Conservation (phyloP, 2,797 vertebrate genomes). For the Sparidentex hasta region DNA sequence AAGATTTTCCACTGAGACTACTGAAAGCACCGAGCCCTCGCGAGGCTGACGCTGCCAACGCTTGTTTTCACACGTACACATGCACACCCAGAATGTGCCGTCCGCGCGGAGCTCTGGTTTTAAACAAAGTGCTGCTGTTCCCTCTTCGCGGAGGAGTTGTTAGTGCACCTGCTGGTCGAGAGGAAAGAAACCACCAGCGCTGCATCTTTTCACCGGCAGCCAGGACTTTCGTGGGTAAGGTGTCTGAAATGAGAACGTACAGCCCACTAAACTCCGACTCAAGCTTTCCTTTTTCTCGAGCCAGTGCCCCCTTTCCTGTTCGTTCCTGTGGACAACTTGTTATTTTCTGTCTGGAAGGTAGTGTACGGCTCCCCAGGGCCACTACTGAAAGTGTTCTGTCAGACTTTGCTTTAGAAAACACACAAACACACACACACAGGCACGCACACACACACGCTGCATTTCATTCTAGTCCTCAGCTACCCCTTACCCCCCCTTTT, state of each 20-base stretch:
- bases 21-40: slow-evolving; percentile 11
- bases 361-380: slow-evolving; percentile 62
- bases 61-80: slow-evolving; percentile 5
- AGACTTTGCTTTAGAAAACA: slow-evolving; percentile 55
- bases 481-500: background rate
- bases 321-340: slow-evolving; percentile 65
- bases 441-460: background rate
- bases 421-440: no score
- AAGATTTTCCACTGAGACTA: slow-evolving; percentile 64
- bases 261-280: slow-evolving; percentile 61
- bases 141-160: slow-evolving; percentile 12
- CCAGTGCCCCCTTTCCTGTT: slow-evolving; percentile 40
- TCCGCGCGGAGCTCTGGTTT: background rate
- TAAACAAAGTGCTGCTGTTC: slow-evolving; percentile 13
- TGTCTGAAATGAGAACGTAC: slow-evolving; percentile 64
- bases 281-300: slow-evolving; percentile 62
- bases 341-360: slow-evolving; percentile 68
- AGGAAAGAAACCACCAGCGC: slow-evolving; percentile 16
- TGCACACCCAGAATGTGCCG: slow-evolving; percentile 16
- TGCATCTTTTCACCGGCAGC: slow-evolving; percentile 42
- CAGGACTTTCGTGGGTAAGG: slow-evolving; percentile 32
- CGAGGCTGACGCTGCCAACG: background rate
- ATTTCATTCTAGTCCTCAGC: slow-evolving; percentile 26
- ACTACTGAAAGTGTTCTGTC: slow-evolving; percentile 57
- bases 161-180: slow-evolving; percentile 29